Evolutionary conservation across 1,140 invertebrate species (phyloP).

Genomic region (Lordiphosa stackelbergi): DNA sequence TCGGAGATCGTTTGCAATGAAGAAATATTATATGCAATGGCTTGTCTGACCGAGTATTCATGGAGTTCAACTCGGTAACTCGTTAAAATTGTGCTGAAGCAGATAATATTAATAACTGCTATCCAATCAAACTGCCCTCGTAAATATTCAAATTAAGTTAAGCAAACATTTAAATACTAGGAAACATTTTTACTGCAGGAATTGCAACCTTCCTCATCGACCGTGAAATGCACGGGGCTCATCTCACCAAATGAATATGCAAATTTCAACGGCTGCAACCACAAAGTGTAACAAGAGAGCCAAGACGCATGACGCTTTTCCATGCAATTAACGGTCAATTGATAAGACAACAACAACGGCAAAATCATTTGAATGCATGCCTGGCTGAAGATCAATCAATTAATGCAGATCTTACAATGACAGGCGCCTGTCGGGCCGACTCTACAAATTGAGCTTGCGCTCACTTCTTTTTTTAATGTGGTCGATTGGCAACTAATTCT

Average conservation of each 20-base stretch:
- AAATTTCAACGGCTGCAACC: constrained; percentile 42
- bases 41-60: too few relatives aligned
- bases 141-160: not conserved
- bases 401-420: constrained; percentile 1
- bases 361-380: constrained; percentile 32
- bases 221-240: constrained; percentile 53
- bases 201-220: constrained; percentile 33
- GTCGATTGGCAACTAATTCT: constrained; percentile 24
- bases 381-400: constrained; percentile 19
- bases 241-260: constrained; percentile 35
- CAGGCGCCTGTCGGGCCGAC: not conserved
- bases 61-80: too few relatives aligned
- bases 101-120: too few relatives aligned
- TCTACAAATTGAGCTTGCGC: constrained; percentile 16
- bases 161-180: constrained; percentile 1
- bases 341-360: constrained; percentile 27
- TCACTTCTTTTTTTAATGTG: constrained; percentile 14
- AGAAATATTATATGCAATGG: too few relatives aligned
- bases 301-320: constrained; percentile 35
- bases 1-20: too few relatives aligned
- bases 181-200: constrained; percentile 17
- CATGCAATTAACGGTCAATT: constrained; percentile 52
- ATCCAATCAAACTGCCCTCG: too few relatives aligned
- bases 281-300: constrained; percentile 58
- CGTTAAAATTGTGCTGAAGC: too few relatives aligned